These are phyloP conservation scores for Temnothorax longispinosus DNA, from an alignment of 1,140 invertebrate genomes.

Conservation along the genomic window DNA sequence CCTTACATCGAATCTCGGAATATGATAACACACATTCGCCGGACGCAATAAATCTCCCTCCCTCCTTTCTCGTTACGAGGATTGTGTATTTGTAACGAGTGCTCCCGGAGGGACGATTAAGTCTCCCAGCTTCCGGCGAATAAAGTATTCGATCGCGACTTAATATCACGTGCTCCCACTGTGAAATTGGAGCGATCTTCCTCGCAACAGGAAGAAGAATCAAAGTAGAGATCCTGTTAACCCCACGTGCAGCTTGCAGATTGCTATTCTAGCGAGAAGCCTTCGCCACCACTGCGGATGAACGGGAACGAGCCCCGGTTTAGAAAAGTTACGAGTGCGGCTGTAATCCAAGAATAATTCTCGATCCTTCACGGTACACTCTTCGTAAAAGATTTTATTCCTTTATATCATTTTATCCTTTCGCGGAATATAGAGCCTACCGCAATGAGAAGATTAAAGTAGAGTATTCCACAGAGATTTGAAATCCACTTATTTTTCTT, in stretches of 20 bases:
- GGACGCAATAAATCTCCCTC: conserved; percentile 46
- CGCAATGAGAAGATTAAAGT: not conserved
- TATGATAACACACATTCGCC: conserved; percentile 54
- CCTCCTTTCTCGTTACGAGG: conserved; percentile 35
- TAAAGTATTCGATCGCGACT: conserved; percentile 39
- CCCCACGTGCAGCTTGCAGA: conserved; percentile 51
- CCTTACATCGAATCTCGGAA: not conserved
- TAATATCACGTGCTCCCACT: conserved; percentile 67
- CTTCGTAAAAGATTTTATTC: conserved; percentile 27
- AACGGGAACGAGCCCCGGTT: conserved; percentile 39
- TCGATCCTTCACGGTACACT: conserved; percentile 38
- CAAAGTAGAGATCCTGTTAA: conserved; percentile 62
- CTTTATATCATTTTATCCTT: not conserved
- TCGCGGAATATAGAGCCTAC: not conserved
- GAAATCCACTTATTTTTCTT: not conserved
- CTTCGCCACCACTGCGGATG: not conserved
- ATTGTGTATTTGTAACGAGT: conserved; percentile 57
- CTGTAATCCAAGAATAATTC: conserved; percentile 49
- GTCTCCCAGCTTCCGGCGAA: conserved; percentile 20
- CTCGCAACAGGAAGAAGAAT: conserved; percentile 56
- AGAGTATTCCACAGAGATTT: not conserved
- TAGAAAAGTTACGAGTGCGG: conserved; percentile 41
- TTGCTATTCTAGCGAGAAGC: conserved; percentile 50
- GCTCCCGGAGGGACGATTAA: conserved; percentile 62
- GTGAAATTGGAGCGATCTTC: conserved; percentile 67